These are phyloP conservation scores for Callocephalon fimbriatum DNA, from an alignment of 2,113 vertebrate species.

Conservation along the genomic window DNA sequence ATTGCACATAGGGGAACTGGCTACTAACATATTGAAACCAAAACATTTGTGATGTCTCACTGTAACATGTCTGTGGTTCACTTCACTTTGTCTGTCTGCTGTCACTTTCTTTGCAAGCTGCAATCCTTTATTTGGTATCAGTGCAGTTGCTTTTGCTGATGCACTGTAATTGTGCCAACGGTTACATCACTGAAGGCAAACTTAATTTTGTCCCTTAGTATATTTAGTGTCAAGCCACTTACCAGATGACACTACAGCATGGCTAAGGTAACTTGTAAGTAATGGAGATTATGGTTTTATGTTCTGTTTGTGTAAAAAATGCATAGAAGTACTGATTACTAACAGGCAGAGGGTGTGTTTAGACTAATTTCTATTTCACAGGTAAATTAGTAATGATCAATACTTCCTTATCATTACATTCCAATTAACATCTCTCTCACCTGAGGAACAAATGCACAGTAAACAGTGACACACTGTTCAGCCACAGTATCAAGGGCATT, in stretches of 20 bases:
- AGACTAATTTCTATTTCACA: background rate
- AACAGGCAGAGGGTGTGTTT: background rate
- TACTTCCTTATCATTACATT: background rate
- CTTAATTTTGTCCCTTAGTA: background rate
- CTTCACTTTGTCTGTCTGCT: background rate
- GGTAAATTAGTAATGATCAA: background rate
- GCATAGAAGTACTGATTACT: background rate
- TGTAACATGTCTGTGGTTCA: background rate
- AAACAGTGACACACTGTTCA: background rate
- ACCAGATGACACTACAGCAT: background rate
- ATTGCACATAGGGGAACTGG: background rate
- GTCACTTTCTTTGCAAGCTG: background rate
- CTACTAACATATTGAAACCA: background rate
- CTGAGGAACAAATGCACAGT: background rate
- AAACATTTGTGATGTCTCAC: background rate
- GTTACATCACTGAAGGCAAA: background rate
- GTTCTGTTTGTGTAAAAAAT: background rate
- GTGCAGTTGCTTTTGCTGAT: background rate
- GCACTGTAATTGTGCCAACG: background rate
- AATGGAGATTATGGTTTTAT: background rate
- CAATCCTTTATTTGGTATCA: background rate
- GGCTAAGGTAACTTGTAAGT: background rate
- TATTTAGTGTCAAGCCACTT: background rate
- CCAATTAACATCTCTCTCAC: background rate
- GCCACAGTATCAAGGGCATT: constrained; percentile 65